Evolutionary conservation across 2,888 invertebrate species (phyloP).

Genomic region (Epistrophe grossulariae): DNA sequence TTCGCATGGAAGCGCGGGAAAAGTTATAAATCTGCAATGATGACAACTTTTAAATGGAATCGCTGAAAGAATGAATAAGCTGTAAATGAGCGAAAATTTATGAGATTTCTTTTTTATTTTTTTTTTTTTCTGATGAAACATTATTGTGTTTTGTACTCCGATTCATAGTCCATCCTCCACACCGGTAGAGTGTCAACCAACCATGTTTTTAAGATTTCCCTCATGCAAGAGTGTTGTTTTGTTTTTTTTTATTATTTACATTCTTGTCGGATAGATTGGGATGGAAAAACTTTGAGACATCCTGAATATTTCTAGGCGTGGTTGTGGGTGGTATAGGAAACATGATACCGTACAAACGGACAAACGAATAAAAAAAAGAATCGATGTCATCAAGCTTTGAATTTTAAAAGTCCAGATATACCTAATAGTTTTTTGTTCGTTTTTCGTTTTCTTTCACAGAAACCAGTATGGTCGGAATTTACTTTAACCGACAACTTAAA

Average conservation of each 20-base stretch:
- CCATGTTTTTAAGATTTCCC: constrained; percentile 13
- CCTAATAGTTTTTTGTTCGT: background rate
- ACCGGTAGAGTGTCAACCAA: constrained; percentile 39
- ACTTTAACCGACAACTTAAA: background rate
- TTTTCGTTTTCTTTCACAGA: background rate
- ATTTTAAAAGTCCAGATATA: background rate
- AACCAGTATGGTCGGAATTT: background rate
- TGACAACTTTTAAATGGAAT: constrained; percentile 70
- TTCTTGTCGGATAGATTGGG: background rate
- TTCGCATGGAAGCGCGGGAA: constrained; percentile 34
- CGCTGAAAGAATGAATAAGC: constrained; percentile 73
- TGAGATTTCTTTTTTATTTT: constrained; percentile 47
- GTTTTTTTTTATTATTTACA: background rate
- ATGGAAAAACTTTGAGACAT: constrained; percentile 28
- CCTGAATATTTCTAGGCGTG: background rate
- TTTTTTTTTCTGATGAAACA: constrained; percentile 31
- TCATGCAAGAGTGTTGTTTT: constrained; percentile 19
- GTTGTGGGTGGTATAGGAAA: background rate
- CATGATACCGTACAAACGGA: background rate
- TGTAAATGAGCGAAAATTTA: constrained; percentile 74
- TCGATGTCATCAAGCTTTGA: background rate
- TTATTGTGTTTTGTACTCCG: constrained; percentile 40
- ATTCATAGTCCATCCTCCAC: constrained; percentile 2
- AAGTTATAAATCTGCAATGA: constrained; percentile 69
- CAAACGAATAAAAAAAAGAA: background rate